Base-by-base conservation (phyloP, 1,140 invertebrate genomes). In the Pygmarrhopalites habei region DNA sequence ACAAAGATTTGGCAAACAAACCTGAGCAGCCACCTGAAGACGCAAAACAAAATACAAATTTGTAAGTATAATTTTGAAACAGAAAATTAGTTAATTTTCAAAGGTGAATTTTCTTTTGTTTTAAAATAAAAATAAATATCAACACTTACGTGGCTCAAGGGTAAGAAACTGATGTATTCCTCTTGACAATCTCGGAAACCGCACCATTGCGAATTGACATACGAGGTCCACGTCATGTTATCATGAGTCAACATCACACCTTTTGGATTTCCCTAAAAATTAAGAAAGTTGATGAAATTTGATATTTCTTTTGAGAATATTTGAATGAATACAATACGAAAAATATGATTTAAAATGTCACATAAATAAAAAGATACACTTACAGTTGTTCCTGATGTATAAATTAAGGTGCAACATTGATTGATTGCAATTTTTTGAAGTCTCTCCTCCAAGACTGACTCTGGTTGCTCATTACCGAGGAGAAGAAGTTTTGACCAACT, bases 371-470 rank as follows among this genome's bases (percentile, higher is more conserved):
- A n/a, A n/a, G n/a, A n/a, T n/a, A n/a, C n/a, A n/a, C n/a, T n/a
- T n/a, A n/a, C 92, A 49, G 90, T 87, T 0, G 92, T 96, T 3
- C 92, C 92, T 14, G 90, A 94, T 7, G 92, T 96, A 73, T 92
- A 96, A 49, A 95, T 89, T 43, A 96, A 77, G 35, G 86, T 89
- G 74, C 90, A 93, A 75, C 90, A 93, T 78, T 95, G 88, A 74
- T 96, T 96, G 43, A 86, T 81, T 29, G 83, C 84, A 52, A 92
- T 85, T 3, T 75, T 80, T 72, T 83, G 85, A 10, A 94, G 74
- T 29, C 87, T 77, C 29, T 79, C 75, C 49, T 92, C 82, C 51
- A 92, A 77, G 64, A 82, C 79, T 2, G 82, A 79, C 68, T 93
- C 88, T 5, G 83, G 74, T 74, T 91, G 83, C 60, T 82, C 77